Base-by-base conservation (phyloP, 2,888 invertebrate genomes). In the Yponomeuta plumbellus region DNA sequence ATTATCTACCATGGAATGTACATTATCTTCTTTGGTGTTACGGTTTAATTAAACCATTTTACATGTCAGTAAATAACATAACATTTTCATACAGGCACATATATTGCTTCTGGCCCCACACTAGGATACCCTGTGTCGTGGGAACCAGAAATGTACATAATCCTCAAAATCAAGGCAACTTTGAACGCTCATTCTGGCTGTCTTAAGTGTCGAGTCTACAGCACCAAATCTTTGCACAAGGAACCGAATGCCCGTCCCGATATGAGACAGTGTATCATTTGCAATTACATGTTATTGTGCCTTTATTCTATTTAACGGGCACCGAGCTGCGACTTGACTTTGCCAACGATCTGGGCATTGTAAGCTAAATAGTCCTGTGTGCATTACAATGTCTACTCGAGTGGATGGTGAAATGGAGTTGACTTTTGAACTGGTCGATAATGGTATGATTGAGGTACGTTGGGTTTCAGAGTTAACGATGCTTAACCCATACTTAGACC, bases 231-330 rank as follows among this genome's bases (percentile, higher is more conserved):
- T 62, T 62, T 21, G 11, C 21, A 23, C 44, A 40, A 81, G 80
- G 81, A 83, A 75, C 78, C 77, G 80, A 52, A 81, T 80, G 77
- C 75, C 74, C 77, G 78, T 68, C 66, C 65, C 65, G 82, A 80
- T 69, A 83, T 83, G 84, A 86, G 83, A 85, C 86, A 85, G 80
- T 86, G 89, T 83, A 90, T 87, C 88, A 88, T 90, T 90, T 88
- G 88, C 91, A 91, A 91, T 91, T 90, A 90, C 90, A 89, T 80
- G 86, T 86, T 89, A 89, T 88, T 90, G 90, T 90, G 77, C 84
- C 81, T 86, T 88, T 87, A 85, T 88, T 79, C 83, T 83, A 84
- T 85, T 84, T 84, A 86, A 85, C 80, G 81, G 82, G 21, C 80
- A 23, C 39, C 23, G 23, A 22, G 39, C 40, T 79, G 81, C 72